phyloP scores from a whole-genome alignment of 2,888 invertebrate genomes.

The Lasioglossum oenotherae region DNA sequence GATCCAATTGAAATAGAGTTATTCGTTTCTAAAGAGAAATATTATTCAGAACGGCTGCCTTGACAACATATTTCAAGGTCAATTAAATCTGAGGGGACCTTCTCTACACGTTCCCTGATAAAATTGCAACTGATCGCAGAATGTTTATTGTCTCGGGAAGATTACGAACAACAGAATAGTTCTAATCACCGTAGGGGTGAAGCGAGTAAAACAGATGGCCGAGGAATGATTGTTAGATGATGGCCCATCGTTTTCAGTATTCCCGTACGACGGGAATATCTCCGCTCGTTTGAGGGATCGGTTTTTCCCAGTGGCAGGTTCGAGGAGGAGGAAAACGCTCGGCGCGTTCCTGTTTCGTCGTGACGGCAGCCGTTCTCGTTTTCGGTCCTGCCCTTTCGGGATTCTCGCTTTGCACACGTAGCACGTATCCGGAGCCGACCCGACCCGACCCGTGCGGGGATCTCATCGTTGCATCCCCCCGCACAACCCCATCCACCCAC shows the following conservation, averaged over 20 bases:
- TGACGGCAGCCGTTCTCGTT: conserved; percentile 69
- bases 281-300: conserved; percentile 43
- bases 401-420: conserved; percentile 66
- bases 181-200: neutral
- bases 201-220: neutral
- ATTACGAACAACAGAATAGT: neutral
- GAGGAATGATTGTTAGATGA: neutral
- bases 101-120: too few relatives aligned
- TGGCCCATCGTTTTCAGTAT: neutral
- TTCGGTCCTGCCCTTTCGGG: conserved; percentile 63
- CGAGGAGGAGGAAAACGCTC: conserved; percentile 41
- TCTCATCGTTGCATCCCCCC: neutral
- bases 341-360: conserved; percentile 64
- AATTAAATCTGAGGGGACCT: too few relatives aligned
- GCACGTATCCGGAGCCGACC: conserved; percentile 65
- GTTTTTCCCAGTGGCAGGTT: conserved; percentile 44
- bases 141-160: too few relatives aligned
- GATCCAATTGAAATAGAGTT: too few relatives aligned
- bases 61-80: too few relatives aligned
- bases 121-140: too few relatives aligned
- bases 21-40: too few relatives aligned
- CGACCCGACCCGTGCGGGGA: neutral
- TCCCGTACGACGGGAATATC: conserved; percentile 6
- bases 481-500: neutral
- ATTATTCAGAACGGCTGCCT: too few relatives aligned